Evolutionary conservation across 2,113 vertebrate species (phyloP).

Genomic region (Taurulus bubalis): DNA sequence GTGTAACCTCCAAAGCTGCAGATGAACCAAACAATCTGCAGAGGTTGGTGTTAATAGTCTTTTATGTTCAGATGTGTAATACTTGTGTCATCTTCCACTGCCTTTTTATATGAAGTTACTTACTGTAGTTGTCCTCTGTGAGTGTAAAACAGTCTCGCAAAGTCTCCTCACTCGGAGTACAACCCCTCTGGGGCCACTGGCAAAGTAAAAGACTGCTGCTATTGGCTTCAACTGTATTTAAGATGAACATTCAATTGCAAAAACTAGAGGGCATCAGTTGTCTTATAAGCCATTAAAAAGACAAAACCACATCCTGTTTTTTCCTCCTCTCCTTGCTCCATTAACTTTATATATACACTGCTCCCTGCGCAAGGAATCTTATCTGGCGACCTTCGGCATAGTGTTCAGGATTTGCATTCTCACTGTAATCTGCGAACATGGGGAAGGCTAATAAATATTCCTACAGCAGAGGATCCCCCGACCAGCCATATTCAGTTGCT

Average conservation of each 20-base stretch:
- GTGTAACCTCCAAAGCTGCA: background rate
- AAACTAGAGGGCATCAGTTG: conserved; percentile 37
- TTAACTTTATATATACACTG: conserved; percentile 50
- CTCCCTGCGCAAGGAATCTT: conserved; percentile 40
- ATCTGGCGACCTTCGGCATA: conserved; percentile 31
- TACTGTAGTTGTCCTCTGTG: conserved; percentile 28
- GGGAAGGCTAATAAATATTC: conserved; percentile 49
- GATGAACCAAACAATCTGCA: background rate
- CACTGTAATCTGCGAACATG: conserved; percentile 45
- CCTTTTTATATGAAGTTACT: conserved; percentile 28
- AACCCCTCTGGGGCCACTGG: conserved; percentile 22
- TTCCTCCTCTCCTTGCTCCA: conserved; percentile 23
- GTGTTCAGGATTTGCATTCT: conserved; percentile 38
- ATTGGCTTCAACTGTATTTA: conserved; percentile 41
- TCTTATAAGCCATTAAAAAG: conserved; percentile 54
- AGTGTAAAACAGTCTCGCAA: conserved; percentile 13
- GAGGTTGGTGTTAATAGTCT: background rate
- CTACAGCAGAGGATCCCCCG: background rate
- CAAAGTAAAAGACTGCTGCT: conserved; percentile 4
- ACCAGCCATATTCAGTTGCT: background rate
- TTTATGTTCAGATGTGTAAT: conserved; percentile 4
- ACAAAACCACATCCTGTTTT: conserved; percentile 24
- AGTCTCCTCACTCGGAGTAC: conserved; percentile 3
- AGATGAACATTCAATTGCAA: conserved; percentile 30
- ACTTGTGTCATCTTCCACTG: conserved; percentile 30